A percentile compares a stretch with the other conserved stretches of the same genome.
Evolutionary conservation across 2,797 vertebrate species (phyloP).

Genomic region (Nannoperca obscura): DNA sequence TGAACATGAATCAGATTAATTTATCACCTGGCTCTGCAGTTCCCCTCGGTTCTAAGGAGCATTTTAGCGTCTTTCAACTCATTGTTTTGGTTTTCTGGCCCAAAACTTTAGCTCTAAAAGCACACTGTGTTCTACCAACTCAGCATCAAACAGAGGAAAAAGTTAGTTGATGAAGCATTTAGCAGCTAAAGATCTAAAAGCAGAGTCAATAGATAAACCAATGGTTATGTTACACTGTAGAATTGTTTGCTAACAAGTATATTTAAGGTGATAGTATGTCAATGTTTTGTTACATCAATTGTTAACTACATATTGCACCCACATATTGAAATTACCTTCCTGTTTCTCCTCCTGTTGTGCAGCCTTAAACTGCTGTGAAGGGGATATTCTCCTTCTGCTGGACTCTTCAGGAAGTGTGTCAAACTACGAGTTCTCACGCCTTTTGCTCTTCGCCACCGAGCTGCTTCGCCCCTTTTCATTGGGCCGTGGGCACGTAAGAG

Average conservation of each 20-base stretch:
- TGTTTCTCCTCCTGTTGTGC: constrained; percentile 36
- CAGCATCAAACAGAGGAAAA: neutral
- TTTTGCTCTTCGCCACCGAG: constrained; percentile 86
- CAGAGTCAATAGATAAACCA: neutral
- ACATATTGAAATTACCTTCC: neutral
- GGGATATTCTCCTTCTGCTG: constrained; percentile 90
- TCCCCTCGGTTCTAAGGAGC: neutral
- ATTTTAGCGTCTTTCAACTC: neutral
- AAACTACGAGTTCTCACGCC: constrained; percentile 90
- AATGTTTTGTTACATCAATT: neutral
- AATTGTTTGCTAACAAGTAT: neutral
- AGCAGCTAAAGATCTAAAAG: constrained; percentile 4
- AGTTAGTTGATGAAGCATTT: neutral
- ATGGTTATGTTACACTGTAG: neutral
- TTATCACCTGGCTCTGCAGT: neutral
- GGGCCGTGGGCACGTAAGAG: constrained; percentile 86
- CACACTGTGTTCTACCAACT: neutral
- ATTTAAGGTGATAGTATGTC: neutral
- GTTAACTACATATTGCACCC: neutral
- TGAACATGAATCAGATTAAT: neutral
- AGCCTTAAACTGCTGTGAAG: constrained; percentile 81
- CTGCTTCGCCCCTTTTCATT: constrained; percentile 87
- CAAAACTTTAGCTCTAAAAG: neutral
- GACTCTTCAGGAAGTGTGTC: constrained; percentile 93
- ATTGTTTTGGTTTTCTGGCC: neutral